A percentile compares a stretch with the other conserved stretches of the same genome.
Conservation (phyloP, 2,113 vertebrate genomes). For the Rhinolophus sinicus region DNA sequence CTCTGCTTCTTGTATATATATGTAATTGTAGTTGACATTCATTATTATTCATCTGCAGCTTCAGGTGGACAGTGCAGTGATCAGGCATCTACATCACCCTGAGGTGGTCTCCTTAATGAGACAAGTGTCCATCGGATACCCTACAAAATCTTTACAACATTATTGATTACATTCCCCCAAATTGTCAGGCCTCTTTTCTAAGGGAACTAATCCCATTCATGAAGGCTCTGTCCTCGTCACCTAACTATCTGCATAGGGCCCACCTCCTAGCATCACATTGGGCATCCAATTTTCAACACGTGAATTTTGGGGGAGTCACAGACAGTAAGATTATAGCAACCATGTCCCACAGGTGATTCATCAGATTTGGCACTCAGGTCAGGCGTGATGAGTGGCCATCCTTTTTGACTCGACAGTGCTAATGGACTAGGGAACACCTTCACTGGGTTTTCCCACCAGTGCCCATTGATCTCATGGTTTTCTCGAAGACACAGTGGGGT, state of each 20-base stretch:
- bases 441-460: neutral
- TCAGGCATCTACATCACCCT: too few relatives aligned
- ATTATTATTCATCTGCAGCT: too few relatives aligned
- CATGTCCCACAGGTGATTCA: neutral
- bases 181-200: too few relatives aligned
- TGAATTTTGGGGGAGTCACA: neutral
- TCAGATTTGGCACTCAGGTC: neutral
- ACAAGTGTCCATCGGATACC: too few relatives aligned
- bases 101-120: too few relatives aligned
- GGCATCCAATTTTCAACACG: neutral
- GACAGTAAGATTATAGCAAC: neutral
- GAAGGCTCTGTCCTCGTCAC: neutral
- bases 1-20: too few relatives aligned
- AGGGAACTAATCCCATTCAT: too few relatives aligned
- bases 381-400: too few relatives aligned
- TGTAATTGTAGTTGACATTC: too few relatives aligned
- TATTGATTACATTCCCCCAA: too few relatives aligned
- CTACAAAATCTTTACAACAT: too few relatives aligned
- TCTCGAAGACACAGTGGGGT: neutral
- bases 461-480: neutral
- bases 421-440: neutral
- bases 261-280: neutral
- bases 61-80: too few relatives aligned
- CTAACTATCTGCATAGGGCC: neutral
- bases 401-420: neutral